phyloP scores from a whole-genome alignment of 2,888 invertebrate species.

The Parnassius apollo region DNA sequence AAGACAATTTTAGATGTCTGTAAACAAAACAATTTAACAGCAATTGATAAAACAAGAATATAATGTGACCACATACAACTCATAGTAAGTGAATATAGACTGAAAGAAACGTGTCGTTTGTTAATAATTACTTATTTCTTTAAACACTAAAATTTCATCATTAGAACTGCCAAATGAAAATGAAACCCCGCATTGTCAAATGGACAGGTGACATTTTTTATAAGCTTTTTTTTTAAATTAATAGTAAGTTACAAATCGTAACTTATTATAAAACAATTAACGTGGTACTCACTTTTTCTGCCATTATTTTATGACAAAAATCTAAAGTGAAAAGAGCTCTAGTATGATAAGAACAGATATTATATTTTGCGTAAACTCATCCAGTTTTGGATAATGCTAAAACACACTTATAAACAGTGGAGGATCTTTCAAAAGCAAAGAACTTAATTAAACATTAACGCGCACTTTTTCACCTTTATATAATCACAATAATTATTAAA shows the following conservation, averaged over 20 bases:
- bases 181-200: conserved; percentile 22
- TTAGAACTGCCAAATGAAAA: conserved; percentile 18
- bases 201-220: conserved; percentile 20
- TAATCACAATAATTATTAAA: conserved; percentile 35
- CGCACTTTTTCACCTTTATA: conserved; percentile 21
- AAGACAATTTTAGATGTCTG: too few species aligned
- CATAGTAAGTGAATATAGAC: conserved; percentile 8
- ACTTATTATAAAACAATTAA: neutral
- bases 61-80: conserved; percentile 7
- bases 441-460: conserved; percentile 14
- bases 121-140: conserved; percentile 6
- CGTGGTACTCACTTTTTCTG: conserved; percentile 51
- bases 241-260: neutral
- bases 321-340: conserved; percentile 19
- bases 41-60: neutral
- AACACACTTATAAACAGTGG: neutral
- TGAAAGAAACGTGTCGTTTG: neutral
- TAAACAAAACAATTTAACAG: too few species aligned
- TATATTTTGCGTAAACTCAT: neutral
- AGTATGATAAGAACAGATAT: neutral
- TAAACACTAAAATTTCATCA: conserved; percentile 23
- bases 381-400: neutral
- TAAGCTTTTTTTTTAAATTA: conserved; percentile 7
- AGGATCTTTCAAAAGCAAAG: neutral
- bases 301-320: conserved; percentile 41